phyloP scores from a whole-genome alignment of 2,888 invertebrate genomes.

The Pterobdella sp. region DNA sequence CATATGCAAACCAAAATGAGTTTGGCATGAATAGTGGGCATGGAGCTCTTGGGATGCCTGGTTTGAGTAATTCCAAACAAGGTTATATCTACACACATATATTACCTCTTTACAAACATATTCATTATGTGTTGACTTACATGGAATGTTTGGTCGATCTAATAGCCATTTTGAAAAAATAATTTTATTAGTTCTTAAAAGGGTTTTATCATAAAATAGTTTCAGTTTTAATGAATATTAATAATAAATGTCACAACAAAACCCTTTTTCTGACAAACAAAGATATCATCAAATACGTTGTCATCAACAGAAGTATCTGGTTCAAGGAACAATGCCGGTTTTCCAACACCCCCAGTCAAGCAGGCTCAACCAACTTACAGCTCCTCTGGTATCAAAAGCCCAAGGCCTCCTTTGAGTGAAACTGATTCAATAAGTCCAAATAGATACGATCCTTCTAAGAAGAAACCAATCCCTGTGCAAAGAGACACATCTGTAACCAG shows the following conservation, averaged over 20 bases:
- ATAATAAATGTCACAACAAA: not conserved
- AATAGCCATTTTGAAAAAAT: not conserved
- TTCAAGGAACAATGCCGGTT: not conserved
- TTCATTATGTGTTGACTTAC: too few relatives aligned
- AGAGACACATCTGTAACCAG: not conserved
- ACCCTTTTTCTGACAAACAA: not conserved
- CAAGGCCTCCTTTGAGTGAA: conserved; percentile 4
- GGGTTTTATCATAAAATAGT: too few relatives aligned
- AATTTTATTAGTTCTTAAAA: not conserved
- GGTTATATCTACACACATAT: too few relatives aligned
- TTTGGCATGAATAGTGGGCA: conserved; percentile 1
- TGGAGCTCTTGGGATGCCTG: conserved; percentile 15
- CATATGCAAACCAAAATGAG: conserved; percentile 2
- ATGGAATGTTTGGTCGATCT: too few relatives aligned
- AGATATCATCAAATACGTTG: not conserved
- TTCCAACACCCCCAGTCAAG: not conserved
- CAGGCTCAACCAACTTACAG: conserved; percentile 6
- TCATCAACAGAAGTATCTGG: not conserved
- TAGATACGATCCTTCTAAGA: not conserved
- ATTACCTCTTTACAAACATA: too few relatives aligned
- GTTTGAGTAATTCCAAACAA: not conserved
- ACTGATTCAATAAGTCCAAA: not conserved
- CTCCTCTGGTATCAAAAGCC: not conserved
- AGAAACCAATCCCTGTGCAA: not conserved
- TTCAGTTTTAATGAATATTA: not conserved